Base-by-base conservation (phyloP, 2,113 vertebrate genomes). In the Urocynchramus pylzowi region DNA sequence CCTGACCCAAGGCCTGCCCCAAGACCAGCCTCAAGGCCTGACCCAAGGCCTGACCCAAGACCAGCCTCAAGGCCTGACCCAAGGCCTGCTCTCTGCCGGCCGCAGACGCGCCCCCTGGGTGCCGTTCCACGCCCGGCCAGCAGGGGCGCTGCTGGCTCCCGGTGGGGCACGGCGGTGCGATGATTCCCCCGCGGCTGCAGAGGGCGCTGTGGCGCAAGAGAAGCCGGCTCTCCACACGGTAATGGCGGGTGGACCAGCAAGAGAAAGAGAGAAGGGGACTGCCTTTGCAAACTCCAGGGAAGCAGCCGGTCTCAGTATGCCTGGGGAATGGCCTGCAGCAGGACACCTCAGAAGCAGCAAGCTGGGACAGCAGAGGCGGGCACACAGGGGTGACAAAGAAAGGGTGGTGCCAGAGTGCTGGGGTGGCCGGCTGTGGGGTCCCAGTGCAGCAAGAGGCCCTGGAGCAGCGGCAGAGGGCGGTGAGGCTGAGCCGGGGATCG, bases 391-490 rank as follows among this genome's bases (percentile, higher is more conserved):
- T 63, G 60, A 53, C 11, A 37, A 20, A 35, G 23, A 27, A 26
- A 37, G 57, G 35, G 35, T 16, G 3, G 24, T 60, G 47, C 23
- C 47, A 28, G 59, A 28, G 42, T 24, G 30, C 3, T 28, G 17
- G 21, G 28, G 35, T 20, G 56, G 16, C 35, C 1, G 1, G 6
- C 8, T 78, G 47, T 22, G 0, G 0, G 35, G 37, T n/a, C 17
- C 5, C 27, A 59, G 21, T 47, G n/a, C 5, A 21, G 30, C 23
- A 41, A 42, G 47, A 22, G 52, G 18, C 18, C 30, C 59, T 42
- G 75, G 42, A 17, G 11, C 23, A 22, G 8, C 0, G 3, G 35
- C 35, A 41, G 35, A 47, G n/a, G 63, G 7, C 5, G 2, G 5
- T 3, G 2, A 19, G 24, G 24, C 47, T 53, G 47, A 50, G 59